phyloP scores from a whole-genome alignment of 2,113 vertebrate species.

The Vombatus ursinus region DNA sequence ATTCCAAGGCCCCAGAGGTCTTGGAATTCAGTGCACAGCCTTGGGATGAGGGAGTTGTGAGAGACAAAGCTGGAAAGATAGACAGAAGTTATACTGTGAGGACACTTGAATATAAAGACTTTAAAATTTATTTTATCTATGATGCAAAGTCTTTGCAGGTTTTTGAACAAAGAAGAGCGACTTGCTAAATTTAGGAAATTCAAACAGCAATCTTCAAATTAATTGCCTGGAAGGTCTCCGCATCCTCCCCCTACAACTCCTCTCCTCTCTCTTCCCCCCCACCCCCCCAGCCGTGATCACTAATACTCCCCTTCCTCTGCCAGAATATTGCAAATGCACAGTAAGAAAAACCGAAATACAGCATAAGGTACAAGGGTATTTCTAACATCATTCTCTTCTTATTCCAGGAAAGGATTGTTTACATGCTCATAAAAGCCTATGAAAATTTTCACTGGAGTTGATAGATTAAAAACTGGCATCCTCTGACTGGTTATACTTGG shows the following conservation, averaged over 20 bases:
- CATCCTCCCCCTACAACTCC: not conserved
- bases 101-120: not conserved
- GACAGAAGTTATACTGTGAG: not conserved
- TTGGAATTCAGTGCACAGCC: not conserved
- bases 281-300: not conserved
- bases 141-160: not conserved
- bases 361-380: not conserved
- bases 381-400: not conserved
- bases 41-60: not conserved
- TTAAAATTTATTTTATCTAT: not conserved
- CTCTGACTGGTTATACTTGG: not conserved
- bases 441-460: not conserved
- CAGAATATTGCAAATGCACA: not conserved
- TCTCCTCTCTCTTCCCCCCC: too few species aligned
- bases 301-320: not conserved
- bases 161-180: not conserved
- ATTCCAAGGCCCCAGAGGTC: not conserved
- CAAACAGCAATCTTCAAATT: not conserved
- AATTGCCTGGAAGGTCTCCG: not conserved
- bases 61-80: not conserved
- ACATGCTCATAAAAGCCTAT: not conserved
- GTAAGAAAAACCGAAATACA: not conserved
- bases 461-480: not conserved
- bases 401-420: not conserved
- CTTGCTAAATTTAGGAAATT: not conserved